Base-by-base conservation (phyloP, 2,113 vertebrate species). In the Lasiurus borealis region DNA sequence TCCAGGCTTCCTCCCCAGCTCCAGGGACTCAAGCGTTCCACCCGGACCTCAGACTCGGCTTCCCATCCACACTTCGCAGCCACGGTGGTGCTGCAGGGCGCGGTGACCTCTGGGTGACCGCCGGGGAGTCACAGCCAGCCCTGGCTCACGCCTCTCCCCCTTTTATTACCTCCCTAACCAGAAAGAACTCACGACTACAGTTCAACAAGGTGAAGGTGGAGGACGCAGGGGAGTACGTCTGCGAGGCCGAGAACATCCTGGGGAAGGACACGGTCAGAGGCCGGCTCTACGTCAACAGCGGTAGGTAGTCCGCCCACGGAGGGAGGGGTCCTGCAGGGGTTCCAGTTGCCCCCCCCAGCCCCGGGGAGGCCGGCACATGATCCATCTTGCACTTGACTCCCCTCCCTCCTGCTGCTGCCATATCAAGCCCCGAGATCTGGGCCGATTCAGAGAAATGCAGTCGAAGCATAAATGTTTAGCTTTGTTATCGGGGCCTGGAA, bases 161-260 rank as follows among this genome's bases (percentile, higher is more conserved):
- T 84, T 62, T 78, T 23, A 29, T 84, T 69, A 34, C 89, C 84
- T 78, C 85, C 82, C 95, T 80, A 84, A 97, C 98, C 99, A 99
- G 99, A 99, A 99, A 99, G 98, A 99, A 99, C 99, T 99, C 99
- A 98, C 99, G 98, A 98, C 98, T 99, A 96, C 99, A 99, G 98
- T 99, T 99, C 99, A 99, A 97, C 98, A 99, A 98, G 97, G 99
- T 99, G 98, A 99, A 99, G 98, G 97, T 99, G 95, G 99, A 99
- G 98, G 99, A 99, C 88, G 99, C 99, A 98, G 99, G 99, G 97
- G 99, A 99, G 98, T 99, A 99, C 95, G 99, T 99, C 96, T 99
- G 99, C 87, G 99, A 99, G 98, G 99, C 99, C 29, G 99, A 99
- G 98, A 99, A 99, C 98, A 75, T 96, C 94, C 98, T 99, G 98